Percentiles rank a stretch among this genome's conserved stretches.
These are phyloP conservation scores for Zeugodacus cucurbitae DNA, from an alignment of 1,140 invertebrate species.

Conservation along the genomic window DNA sequence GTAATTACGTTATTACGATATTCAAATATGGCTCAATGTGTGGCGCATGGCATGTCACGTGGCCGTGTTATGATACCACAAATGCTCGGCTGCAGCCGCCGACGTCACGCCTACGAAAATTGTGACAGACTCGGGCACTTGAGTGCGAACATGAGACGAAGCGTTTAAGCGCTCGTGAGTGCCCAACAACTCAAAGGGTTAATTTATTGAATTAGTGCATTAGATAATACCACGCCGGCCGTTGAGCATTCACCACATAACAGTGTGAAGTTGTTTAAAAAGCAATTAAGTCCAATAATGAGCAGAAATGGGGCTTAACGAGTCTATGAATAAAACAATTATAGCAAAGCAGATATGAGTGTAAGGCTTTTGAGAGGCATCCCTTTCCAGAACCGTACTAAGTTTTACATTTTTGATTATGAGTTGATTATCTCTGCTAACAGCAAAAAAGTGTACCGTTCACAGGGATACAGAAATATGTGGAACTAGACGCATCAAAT, in stretches of 20 bases:
- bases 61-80: slow-evolving; percentile 38
- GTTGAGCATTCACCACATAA: not conserved
- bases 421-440: no score
- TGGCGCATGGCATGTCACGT: slow-evolving; percentile 18
- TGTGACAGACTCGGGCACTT: not conserved
- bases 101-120: not conserved
- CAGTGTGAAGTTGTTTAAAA: not conserved
- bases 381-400: no score
- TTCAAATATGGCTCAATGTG: not conserved
- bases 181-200: not conserved
- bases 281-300: not conserved
- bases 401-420: no score
- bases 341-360: not conserved
- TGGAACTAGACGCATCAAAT: no score
- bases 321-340: not conserved
- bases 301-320: not conserved
- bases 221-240: not conserved
- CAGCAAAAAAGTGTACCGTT: no score
- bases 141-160: not conserved
- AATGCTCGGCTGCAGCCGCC: not conserved
- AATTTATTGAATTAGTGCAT: slow-evolving; percentile 31
- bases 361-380: no score
- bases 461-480: no score
- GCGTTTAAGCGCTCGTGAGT: not conserved
- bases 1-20: slow-evolving; percentile 42